A percentile compares a stretch with the other conserved stretches of the same genome.
These are phyloP conservation scores for Cacatua alba DNA, from an alignment of 2,113 vertebrate species.

Conservation along the genomic window DNA sequence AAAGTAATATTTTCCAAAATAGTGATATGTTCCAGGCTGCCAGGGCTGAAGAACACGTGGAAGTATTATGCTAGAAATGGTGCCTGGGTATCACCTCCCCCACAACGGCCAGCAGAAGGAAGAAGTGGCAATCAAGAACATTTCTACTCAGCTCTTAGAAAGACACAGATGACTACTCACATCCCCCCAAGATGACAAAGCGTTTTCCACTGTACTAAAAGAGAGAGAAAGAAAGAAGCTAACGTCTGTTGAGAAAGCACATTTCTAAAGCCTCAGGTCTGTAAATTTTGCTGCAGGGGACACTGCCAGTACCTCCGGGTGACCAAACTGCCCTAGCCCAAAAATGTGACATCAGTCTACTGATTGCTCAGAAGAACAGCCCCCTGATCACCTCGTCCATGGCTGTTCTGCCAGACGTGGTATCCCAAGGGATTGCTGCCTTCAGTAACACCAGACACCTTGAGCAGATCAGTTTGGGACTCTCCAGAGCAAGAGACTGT, in stretches of 20 bases:
- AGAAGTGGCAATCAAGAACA: neutral
- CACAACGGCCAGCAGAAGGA: fast-evolving
- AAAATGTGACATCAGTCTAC: neutral
- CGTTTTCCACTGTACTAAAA: neutral
- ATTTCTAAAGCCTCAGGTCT: neutral
- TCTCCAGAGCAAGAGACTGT: neutral
- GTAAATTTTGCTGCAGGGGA: neutral
- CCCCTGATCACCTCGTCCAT: neutral
- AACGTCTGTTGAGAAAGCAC: neutral
- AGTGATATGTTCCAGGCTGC: neutral
- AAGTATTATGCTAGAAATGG: neutral
- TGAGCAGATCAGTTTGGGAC: neutral
- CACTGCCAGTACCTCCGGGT: too few relatives aligned
- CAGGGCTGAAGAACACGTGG: neutral
- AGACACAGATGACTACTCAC: fast-evolving
- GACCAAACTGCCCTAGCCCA: neutral
- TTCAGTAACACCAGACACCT: neutral
- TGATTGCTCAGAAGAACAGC: neutral
- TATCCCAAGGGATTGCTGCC: neutral
- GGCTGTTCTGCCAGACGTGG: fast-evolving
- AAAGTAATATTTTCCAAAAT: neutral
- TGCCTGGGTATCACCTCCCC: neutral
- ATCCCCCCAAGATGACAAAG: neutral
- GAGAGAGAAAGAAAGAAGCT: neutral
- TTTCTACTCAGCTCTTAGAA: neutral